Evolutionary conservation across 2,113 vertebrate genomes (phyloP), one percentile per base, ranked within the genome.

Genomic region (Vombatus ursinus): DNA sequence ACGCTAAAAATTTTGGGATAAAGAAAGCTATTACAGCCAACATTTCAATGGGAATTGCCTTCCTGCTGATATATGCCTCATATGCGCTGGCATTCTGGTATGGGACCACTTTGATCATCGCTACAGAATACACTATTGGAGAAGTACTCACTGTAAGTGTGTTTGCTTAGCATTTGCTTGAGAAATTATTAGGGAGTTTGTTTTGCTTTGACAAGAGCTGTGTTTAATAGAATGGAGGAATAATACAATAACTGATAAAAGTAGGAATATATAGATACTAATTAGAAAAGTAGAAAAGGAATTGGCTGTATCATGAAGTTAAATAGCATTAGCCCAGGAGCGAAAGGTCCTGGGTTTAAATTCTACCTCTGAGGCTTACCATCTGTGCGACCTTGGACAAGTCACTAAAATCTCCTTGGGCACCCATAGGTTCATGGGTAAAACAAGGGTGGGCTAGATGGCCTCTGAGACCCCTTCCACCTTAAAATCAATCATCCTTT

Each of bases 81-180:
- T 99, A 99, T 54, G 99, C 99, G 0, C 98, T 99, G 97, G 99
- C 98, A 0, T 99, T 99, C 98, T 99, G 99, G 99, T 99, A 99
- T 2, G 99, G 99, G 94, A 99, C 99, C 48, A 97, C 98, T 31
- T 96, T 98, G 92, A 99, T 99, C 48, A 97, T 99, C 50, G 93
- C 96, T 7, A 24, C 92, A 1, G 97, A 98, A 61, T 99, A 99
- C 95, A 44, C 98, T 49, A 99, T 99, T 22, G 98, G 99, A 95
- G 50, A 26, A 93, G 98, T 99, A 44, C 97, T 99, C 96, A 99
- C 98, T 91, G 99, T 99, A 98, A 99, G 99, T 98, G 44, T 93
- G 1, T 57, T 48, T 90, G 26, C 47, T 91, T 90, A 94, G 22
- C 8, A 24, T 90, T 93, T 92, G 9, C 4, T 48, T 90, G 2